Conservation (phyloP, 2,888 invertebrate species). For the Latrodectus elegans region DNA sequence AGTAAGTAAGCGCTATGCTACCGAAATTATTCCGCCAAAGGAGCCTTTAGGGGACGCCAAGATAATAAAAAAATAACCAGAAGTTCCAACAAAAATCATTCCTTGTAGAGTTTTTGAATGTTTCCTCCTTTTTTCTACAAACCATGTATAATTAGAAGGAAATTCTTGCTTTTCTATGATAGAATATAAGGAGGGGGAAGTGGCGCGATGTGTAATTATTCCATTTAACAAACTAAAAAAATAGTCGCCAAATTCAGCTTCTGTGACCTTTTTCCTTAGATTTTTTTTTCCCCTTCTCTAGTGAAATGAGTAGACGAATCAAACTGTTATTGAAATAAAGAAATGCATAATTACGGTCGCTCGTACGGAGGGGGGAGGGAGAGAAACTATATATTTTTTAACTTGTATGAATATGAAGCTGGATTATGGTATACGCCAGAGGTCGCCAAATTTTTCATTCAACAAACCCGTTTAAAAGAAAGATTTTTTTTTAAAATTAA, state of each 20-base stretch:
- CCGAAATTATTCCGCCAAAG: constrained; percentile 1
- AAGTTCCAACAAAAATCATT: background rate
- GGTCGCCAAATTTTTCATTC: no score
- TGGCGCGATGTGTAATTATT: constrained; percentile 35
- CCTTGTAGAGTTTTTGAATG: background rate
- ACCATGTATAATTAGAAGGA: background rate
- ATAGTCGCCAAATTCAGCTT: constrained; percentile 18
- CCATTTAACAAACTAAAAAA: constrained; percentile 13
- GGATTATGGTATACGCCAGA: no score
- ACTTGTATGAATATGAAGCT: no score
- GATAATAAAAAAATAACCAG: background rate
- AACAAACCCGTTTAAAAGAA: no score
- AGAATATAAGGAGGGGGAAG: background rate
- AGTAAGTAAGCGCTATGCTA: background rate
- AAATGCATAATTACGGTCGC: no score
- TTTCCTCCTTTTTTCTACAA: background rate
- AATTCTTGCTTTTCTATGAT: background rate
- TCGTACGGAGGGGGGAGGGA: no score
- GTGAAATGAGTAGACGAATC: no score
- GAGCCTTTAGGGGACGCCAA: background rate
- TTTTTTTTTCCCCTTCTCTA: background rate
- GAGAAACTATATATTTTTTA: no score
- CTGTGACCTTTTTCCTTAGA: constrained; percentile 37
- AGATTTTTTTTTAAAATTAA: no score
- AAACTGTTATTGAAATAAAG: no score